Percentiles rank a stretch among this genome's conserved stretches.
Evolutionary conservation across 2,113 vertebrate genomes (phyloP).

Genomic region (Ia io): DNA sequence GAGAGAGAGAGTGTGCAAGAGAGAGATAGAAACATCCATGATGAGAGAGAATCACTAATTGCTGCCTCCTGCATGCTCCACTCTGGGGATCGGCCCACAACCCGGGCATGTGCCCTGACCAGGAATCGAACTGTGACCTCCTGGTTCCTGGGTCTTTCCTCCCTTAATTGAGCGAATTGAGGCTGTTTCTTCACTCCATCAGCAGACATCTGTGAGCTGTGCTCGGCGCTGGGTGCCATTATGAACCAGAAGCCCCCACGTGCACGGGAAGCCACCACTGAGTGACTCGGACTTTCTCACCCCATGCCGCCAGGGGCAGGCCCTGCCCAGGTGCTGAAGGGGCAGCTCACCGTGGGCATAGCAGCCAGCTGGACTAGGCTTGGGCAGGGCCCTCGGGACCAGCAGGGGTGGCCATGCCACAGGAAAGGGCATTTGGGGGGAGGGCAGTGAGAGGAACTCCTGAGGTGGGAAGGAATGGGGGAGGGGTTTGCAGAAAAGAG

Average conservation of each 20-base stretch:
- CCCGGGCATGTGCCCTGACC: too few relatives aligned
- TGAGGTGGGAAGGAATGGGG: neutral
- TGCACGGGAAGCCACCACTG: rapidly evolving
- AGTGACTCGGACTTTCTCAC: neutral
- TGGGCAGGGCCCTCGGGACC: neutral
- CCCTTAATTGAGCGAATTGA: too few relatives aligned
- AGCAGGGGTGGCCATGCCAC: neutral
- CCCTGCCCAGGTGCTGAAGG: rapidly evolving
- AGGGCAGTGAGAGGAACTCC: neutral
- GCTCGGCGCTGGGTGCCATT: neutral
- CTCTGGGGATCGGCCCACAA: too few relatives aligned
- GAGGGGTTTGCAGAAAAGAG: neutral
- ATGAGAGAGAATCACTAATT: too few relatives aligned
- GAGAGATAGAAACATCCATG: too few relatives aligned
- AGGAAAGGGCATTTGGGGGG: neutral
- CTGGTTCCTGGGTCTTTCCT: too few relatives aligned
- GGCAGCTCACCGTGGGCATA: rapidly evolving
- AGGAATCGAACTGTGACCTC: too few relatives aligned
- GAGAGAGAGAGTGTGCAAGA: too few relatives aligned
- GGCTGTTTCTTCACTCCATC: neutral
- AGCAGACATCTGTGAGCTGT: rapidly evolving
- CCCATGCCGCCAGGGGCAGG: neutral
- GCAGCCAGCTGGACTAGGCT: neutral
- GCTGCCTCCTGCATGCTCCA: too few relatives aligned
- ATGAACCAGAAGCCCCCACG: neutral